Conservation (phyloP, 2,113 vertebrate species). For the Synchiropus splendidus region DNA sequence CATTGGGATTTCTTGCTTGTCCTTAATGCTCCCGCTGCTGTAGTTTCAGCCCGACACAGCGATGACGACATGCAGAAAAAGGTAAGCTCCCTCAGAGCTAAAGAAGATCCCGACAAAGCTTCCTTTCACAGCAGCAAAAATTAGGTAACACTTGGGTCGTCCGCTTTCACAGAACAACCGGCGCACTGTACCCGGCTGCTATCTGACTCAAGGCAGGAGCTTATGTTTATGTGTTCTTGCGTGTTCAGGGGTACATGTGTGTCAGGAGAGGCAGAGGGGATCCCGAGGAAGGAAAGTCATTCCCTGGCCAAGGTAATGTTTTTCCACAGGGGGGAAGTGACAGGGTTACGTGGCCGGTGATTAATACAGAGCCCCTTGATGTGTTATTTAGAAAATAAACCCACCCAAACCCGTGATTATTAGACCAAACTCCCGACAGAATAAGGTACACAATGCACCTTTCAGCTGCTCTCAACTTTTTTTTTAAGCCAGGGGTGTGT, state of each 20-base stretch:
- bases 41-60: constrained; percentile 2
- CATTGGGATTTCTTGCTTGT: too few species aligned
- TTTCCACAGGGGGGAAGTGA: constrained; percentile 41
- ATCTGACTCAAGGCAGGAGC: constrained; percentile 11
- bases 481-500: constrained; percentile 37
- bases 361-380: constrained; percentile 50
- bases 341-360: constrained; percentile 43
- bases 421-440: constrained; percentile 38
- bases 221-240: constrained; percentile 35
- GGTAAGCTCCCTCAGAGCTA: constrained; percentile 3
- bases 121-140: constrained; percentile 36
- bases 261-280: not conserved
- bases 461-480: constrained; percentile 35
- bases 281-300: constrained; percentile 30
- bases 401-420: constrained; percentile 35
- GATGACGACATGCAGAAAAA: constrained; percentile 16
- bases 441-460: constrained; percentile 56
- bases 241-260: constrained; percentile 14
- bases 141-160: constrained; percentile 35
- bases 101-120: constrained; percentile 46
- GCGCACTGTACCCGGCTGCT: constrained; percentile 17
- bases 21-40: too few species aligned
- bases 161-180: constrained; percentile 32
- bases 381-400: constrained; percentile 53
- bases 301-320: constrained; percentile 41